Percentiles rank a stretch among this genome's conserved stretches.
Conservation (phyloP, 2,888 invertebrate genomes). For the Hetaerina titia region DNA sequence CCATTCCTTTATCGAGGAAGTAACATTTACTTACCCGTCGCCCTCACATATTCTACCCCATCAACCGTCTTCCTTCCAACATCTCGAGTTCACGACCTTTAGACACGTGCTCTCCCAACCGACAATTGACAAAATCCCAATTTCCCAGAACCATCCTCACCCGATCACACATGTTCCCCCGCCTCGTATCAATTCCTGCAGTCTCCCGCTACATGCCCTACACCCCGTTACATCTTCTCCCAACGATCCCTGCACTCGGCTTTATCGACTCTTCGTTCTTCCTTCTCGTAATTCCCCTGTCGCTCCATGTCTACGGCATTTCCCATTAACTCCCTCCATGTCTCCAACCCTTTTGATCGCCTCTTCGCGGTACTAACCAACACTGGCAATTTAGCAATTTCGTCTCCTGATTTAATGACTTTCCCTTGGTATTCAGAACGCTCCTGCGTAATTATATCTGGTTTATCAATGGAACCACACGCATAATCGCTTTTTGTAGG, state of each 20-base stretch:
- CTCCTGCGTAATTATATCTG: too few relatives aligned
- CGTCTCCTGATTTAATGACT: too few relatives aligned
- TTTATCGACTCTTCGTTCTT: background rate
- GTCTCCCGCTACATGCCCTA: background rate
- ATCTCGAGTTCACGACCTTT: conserved; percentile 31
- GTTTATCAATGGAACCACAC: too few relatives aligned
- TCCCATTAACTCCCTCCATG: background rate
- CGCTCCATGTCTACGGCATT: background rate
- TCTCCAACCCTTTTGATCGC: too few relatives aligned
- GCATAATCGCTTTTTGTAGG: too few relatives aligned
- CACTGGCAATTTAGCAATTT: background rate
- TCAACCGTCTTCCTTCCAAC: background rate
- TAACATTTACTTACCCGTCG: background rate
- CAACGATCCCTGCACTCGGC: background rate
- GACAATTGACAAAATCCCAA: background rate
- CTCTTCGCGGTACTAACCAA: background rate
- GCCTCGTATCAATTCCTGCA: background rate
- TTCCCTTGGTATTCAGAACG: too few relatives aligned
- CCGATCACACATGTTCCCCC: conserved; percentile 3
- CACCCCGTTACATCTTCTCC: background rate
- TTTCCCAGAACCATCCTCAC: background rate
- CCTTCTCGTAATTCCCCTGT: background rate
- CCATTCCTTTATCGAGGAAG: background rate
- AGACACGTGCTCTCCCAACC: background rate
- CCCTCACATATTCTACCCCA: background rate